A percentile compares a stretch with the other conserved stretches of the same genome.
Evolutionary conservation across 2,888 invertebrate genomes (phyloP).

Genomic region (Cryptocephalus primarius): DNA sequence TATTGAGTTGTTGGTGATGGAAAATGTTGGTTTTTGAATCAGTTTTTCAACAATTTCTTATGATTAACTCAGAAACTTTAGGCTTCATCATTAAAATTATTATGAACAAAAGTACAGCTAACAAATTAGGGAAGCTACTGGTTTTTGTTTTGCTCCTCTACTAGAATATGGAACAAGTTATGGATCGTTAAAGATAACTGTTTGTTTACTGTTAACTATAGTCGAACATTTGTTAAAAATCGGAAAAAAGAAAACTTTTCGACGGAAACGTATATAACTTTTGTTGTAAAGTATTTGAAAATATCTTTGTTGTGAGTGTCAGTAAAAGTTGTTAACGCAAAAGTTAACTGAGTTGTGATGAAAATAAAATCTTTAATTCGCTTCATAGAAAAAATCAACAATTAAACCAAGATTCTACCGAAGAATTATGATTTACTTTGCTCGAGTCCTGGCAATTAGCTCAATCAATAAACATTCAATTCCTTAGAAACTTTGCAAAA

Average conservation of each 20-base stretch:
- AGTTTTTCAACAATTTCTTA: background rate
- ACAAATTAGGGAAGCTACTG: background rate
- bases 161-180: background rate
- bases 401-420: too few species aligned
- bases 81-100: background rate
- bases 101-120: background rate
- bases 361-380: too few species aligned
- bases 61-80: too few species aligned
- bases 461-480: too few species aligned
- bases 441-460: too few species aligned
- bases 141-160: background rate
- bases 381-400: too few species aligned
- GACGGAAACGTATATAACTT: background rate
- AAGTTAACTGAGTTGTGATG: too few species aligned
- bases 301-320: background rate
- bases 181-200: background rate
- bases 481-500: too few species aligned
- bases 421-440: too few species aligned
- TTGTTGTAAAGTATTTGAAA: background rate
- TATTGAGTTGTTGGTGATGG: too few species aligned
- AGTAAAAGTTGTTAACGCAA: too few species aligned
- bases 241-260: background rate
- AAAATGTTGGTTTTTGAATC: background rate
- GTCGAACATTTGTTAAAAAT: background rate
- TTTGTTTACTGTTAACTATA: too few species aligned